Base-by-base conservation (phyloP, 2,888 invertebrate species). In the Ditula angustiorana region DNA sequence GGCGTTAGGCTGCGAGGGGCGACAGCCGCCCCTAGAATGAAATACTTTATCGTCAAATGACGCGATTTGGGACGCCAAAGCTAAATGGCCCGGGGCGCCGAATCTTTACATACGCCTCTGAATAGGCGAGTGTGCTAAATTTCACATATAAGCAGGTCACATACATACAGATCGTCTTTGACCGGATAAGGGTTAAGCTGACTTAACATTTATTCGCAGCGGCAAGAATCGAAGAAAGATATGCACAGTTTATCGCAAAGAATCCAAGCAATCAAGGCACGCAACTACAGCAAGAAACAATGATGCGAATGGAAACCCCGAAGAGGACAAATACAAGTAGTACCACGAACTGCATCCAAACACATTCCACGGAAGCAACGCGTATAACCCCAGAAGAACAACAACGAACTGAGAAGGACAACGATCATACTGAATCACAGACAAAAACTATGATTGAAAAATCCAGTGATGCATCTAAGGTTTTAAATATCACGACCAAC, bases 221-320 rank as follows among this genome's bases (percentile, higher is more conserved):
- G 68, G 70, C 74, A 24, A 80, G 76, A 23, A 70, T 85, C 1
- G 82, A 83, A 47, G 79, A 79, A 44, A 80, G 83, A 70, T 75
- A 37, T 49, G 47, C 21, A n/a, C 11, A 41, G 23, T 7, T 21
- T 0, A 26, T 47, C 23, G 30, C 35, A 8, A 61, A 61, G 28
- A 19, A 50, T 24, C 5, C 50, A 1, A 30, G 7, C 11, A 30
- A 30, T 11, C 30, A 11, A 21, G 11, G 30, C 11, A 19, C 19
- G 10, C n/a, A 21, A 13, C 2, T 16, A 10, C 26, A 49, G 11
- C 13, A 26, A 1, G 19, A 30, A 2, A 28, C 2, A 16, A 19
- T 5, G 10, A 30, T 50, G 21, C n/a, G 11, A 11, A 30, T 5
- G 19, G 50, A 30, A 28, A 19, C 7, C 2, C 50, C 50, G 1